These are phyloP conservation scores for Gobionotothen gibberifrons DNA, from an alignment of 2,797 vertebrate genomes.

Conservation along the genomic window DNA sequence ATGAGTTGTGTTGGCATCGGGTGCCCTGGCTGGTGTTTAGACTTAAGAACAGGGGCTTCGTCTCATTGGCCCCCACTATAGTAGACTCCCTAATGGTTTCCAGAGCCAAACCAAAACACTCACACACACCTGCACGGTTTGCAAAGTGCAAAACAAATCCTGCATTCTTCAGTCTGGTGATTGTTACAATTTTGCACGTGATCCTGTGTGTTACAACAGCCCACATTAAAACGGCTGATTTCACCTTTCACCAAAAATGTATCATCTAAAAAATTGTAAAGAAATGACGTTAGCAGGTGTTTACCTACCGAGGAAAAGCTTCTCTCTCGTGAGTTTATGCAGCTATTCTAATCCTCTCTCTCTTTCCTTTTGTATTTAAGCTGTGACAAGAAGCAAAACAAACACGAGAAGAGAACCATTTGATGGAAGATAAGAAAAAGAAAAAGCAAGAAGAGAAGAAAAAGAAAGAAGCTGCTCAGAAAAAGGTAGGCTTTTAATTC, in stretches of 20 bases:
- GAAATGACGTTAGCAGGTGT: constrained; percentile 14
- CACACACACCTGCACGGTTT: no score
- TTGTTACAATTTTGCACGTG: constrained; percentile 1
- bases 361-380: constrained; percentile 50
- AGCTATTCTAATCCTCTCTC: constrained; percentile 1
- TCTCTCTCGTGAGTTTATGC: constrained; percentile 16
- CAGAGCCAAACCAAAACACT: no score
- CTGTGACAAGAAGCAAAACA: constrained; percentile 90
- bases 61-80: constrained; percentile 13
- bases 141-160: constrained; percentile 18
- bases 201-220: background rate
- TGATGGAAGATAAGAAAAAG: constrained; percentile 99
- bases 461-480: constrained; percentile 98
- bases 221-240: constrained; percentile 7
- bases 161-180: constrained; percentile 2
- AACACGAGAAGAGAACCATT: constrained; percentile 94
- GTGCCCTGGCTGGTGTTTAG: constrained; percentile 14
- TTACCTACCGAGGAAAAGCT: constrained; percentile 9
- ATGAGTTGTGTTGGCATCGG: constrained; percentile 13
- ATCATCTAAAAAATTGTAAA: constrained; percentile 7
- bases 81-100: no score
- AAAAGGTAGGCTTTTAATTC: constrained; percentile 85
- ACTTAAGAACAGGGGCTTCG: constrained; percentile 5
- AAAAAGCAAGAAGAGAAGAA: constrained; percentile 99
- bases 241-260: constrained; percentile 9